Evolutionary conservation across 2,113 vertebrate genomes (phyloP).

Genomic region (Pseudolaguvia tuberculata): DNA sequence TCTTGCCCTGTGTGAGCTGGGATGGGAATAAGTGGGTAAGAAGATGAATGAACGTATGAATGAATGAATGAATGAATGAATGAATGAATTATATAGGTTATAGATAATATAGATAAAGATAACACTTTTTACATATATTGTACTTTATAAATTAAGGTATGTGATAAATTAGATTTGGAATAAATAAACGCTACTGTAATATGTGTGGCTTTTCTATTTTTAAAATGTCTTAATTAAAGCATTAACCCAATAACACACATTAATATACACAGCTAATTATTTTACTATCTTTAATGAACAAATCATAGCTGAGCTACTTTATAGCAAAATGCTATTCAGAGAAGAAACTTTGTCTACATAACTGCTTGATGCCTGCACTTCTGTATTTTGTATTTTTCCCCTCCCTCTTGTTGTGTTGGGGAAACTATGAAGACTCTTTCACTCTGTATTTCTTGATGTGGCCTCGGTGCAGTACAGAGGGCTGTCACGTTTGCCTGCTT

Average conservation of each 20-base stretch:
- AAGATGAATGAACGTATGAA: no score
- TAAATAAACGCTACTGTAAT: neutral
- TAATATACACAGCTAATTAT: slow-evolving; percentile 23
- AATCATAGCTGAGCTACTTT: slow-evolving; percentile 21
- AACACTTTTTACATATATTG: no score
- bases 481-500: slow-evolving; percentile 60
- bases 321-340: slow-evolving; percentile 23
- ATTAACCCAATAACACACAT: neutral
- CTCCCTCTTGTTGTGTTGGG: slow-evolving; percentile 22
- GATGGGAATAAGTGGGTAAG: no score
- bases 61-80: no score
- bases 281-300: slow-evolving; percentile 18
- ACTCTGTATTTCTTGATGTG: slow-evolving; percentile 30
- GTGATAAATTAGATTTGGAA: no score
- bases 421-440: slow-evolving; percentile 17
- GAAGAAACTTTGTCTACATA: slow-evolving; percentile 14
- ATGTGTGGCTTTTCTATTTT: no score
- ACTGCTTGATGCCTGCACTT: slow-evolving; percentile 29
- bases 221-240: neutral
- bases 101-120: no score
- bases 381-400: slow-evolving; percentile 23
- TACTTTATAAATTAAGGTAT: no score
- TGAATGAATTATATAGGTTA: no score
- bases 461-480: slow-evolving; percentile 44
- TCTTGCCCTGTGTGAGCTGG: no score